Base-by-base conservation (phyloP, 1,140 invertebrate genomes). In the Euura saliciscinereae region DNA sequence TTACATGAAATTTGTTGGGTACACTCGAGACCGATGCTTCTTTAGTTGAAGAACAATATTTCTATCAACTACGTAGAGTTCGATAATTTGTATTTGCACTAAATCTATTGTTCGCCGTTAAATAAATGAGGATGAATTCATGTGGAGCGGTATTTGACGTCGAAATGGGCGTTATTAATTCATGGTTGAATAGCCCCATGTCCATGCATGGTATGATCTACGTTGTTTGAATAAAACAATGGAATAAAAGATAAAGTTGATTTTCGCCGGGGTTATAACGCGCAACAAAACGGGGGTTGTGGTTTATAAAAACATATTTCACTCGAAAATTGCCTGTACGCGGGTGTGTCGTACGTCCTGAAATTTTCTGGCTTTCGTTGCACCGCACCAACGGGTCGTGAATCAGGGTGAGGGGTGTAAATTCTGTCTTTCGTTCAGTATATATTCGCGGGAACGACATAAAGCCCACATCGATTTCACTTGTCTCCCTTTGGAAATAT, bases 251-350 rank as follows among this genome's bases (percentile, higher is more conserved):
- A 59, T 59, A 59, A 59, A 59, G 51, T 59, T 28, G 28, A 28
- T 28, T 28, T 28, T 28, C 28, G 28, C 51, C 51, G 8, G 51
- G 51, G 51, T 5, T 59, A 2, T 59, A 11, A 59, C 51, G 28
- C 28, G 28, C 28, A 6, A 59, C 51, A 59, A 59, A 59, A 8
- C 51, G 8, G 51, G 51, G 8, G 51, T 59, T 59, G 51, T n/a
- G 51, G 51, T 59, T 59, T 59, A 59, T 59, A 59, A 59, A 59
- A 59, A 59, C 51, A 59, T 59, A 59, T 59, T 59, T 59, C 51
- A 59, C 51, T 4, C 51, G 28, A 28, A 28, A 28, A 28, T 28
- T 28, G 28, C 28, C 28, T 28, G 28, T 28, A 28, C 28, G 28
- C 28, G 28, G 28, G 28, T 28, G 28, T 28, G 28, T 28, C 51